Base-by-base conservation (phyloP, 92 coral and sea anemone species). In the Nematostella vectensis region DNA sequence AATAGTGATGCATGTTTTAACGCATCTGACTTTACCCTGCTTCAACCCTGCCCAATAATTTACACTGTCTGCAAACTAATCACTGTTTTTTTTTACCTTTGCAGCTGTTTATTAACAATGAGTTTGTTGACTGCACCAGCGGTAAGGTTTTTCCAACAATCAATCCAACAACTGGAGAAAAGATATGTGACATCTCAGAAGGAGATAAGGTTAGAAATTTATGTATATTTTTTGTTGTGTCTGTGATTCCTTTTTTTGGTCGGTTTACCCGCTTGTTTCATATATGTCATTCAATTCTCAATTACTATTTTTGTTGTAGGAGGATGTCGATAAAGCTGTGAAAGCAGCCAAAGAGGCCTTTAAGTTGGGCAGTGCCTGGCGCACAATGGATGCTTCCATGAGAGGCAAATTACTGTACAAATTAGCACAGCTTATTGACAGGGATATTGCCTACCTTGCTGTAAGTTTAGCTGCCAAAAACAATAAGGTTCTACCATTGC, bases 181-280 rank as follows among this genome's bases (percentile, higher is more conserved):
- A 74, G 71, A 86, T 91, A 19, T 91, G 98, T 54, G 93, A 91
- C 33, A 88, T 91, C 23, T 89, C 98, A 15, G 98, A 91, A 60
- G 98, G 95, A 58, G 98, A 80, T 72, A 85, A 91, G 75, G 98
- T 89, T 6, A 6, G 15, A 33, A 6, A 33, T 33, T 33, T 33
- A 15, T 33, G 15, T 6, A 33, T 33, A 33, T 6, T 33, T 33
- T 6, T 33, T 33, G 40, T 33, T 33, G 40, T 33, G 6, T 33
- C 40, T 33, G 6, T 33, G 6, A 15, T 33, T 33, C 40, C 40
- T 15, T 6, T 33, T n/a, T 33, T 6, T 33, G 40, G 40, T 33
- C 40, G 6, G n/a, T n/a, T n/a, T n/a, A n/a, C n/a, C n/a, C n/a
- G n/a, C n/a, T n/a, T n/a, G n/a, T n/a, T n/a, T n/a, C n/a, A 33